Evolutionary conservation across 2,113 vertebrate genomes (phyloP).

Genomic region (Pagrus major): DNA sequence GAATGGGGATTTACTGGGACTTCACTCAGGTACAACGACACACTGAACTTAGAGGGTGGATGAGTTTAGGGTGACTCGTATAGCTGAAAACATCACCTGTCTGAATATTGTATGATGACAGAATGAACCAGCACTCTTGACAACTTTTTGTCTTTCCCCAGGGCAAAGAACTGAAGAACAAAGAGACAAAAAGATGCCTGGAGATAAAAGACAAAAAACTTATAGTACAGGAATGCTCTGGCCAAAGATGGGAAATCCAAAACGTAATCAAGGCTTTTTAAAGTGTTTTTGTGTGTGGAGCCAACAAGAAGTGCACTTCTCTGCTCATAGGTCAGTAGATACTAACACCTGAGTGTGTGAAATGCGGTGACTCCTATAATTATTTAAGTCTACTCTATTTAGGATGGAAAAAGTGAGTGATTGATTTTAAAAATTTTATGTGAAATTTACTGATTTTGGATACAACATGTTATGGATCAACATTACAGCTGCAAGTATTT

Average conservation of each 20-base stretch:
- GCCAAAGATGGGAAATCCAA: slow-evolving; percentile 77
- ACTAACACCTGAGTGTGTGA: not conserved
- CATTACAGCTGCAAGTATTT: not conserved
- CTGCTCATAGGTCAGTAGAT: slow-evolving; percentile 5
- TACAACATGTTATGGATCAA: not conserved
- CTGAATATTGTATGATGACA: not conserved
- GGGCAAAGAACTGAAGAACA: slow-evolving; percentile 79
- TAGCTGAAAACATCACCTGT: not conserved
- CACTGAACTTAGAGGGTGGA: not conserved
- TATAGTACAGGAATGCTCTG: slow-evolving; percentile 71
- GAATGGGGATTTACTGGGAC: slow-evolving; percentile 78
- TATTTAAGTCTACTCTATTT: not conserved
- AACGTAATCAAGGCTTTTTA: slow-evolving; percentile 67
- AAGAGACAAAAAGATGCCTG: slow-evolving; percentile 75
- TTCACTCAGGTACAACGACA: slow-evolving; percentile 78
- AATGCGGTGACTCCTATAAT: not conserved
- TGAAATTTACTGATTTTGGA: not conserved
- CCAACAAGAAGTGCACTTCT: not conserved
- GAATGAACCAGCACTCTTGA: not conserved
- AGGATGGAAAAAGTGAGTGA: not conserved
- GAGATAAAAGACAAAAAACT: slow-evolving; percentile 67
- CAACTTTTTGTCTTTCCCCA: slow-evolving; percentile 47
- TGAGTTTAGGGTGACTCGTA: not conserved
- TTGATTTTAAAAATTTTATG: not conserved
- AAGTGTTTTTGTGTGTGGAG: not conserved